Base-by-base conservation (phyloP, 2,888 invertebrate species). In the Spisula subtruncata region DNA sequence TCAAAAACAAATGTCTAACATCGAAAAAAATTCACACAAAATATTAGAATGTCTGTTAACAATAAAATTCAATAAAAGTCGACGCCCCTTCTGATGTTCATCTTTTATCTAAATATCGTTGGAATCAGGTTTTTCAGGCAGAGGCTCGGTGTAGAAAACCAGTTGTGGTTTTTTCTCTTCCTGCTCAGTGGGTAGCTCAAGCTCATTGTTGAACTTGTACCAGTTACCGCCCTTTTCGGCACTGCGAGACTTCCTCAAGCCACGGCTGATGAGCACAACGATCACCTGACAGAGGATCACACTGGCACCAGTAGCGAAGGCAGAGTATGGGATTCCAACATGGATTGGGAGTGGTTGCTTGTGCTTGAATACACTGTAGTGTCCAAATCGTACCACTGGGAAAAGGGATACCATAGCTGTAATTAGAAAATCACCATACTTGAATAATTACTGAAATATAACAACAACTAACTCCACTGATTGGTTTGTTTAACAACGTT, bases 141-240 rank as follows among this genome's bases (percentile, higher is more conserved):
- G 91, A 46, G 91, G 88, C 71, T 92, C 92, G 12, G 86, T 80
- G 46, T 83, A 35, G 82, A 92, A 92, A 46, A 90, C 91, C 60
- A 92, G 81, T 20, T 82, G 83, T 29, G 91, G 89, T 41, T 88
- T 86, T 88, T 90, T 88, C 35, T 89, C 91, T 32, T 89, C 91
- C 18, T 35, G 60, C 79, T 88, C 88, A 32, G 79, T 41, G 6
- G 75, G 85, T 2, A 84, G 20, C 46, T 89, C 88, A 2, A 88
- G 60, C n/a, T 91, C 92, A 81, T 92, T 90, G 83, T 90, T 91
- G 75, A 92, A 90, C 56, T 84, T 84, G 81, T 90, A 85, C 92
- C 92, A 92, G 14, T 87, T 35, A 35, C 88, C 88, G 25, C 75
- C 32, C 29, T 41, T 29, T 54, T 86, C 32, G 4, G 32, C n/a